Evolutionary conservation across 2,113 vertebrate species (phyloP), one percentile per base, ranked within the genome.

Genomic region (Chamaea fasciata): DNA sequence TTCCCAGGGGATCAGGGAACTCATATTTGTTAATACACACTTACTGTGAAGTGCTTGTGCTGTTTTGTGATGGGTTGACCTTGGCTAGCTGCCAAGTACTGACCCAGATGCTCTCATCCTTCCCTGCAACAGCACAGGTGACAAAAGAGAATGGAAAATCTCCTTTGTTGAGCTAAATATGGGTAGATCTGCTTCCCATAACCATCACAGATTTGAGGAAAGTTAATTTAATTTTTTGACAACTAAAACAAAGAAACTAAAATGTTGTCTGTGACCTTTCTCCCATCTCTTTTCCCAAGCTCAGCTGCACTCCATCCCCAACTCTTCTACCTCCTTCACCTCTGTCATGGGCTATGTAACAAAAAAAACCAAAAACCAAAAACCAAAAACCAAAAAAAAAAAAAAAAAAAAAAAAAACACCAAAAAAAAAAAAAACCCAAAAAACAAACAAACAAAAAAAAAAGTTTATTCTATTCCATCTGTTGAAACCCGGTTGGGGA

Each of bases 221-320:
- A 64, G 8, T 41, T 49, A 16, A 31, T 60, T 74, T 28, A 35
- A 53, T 55, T 37, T 76, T 31, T 7, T 44, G 23, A 27, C 15
- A 42, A 49, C 9, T 52, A 52, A 70, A 52, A 13, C 5, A 71
- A 53, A 55, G 5, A 55, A 18, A 69, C 17, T 22, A 4, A 57
- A 31, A 27, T 5, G 11, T 46, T 15, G 0, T 56, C 8, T 31
- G 18, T 11, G 15, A 9, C 7, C 26, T 6, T 74, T 44, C 8
- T 28, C 6, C 6, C 6, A 9, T 5, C 3, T 1, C 2, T 35
- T 16, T 42, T 10, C 15, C 33, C 31, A 42, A 22, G 2, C 14
- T 79, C 22, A 47, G 6, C 7, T 68, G 24, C 19, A 47, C 16
- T n/a, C 11, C 33, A 46, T 11, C 10, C 14, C 17, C 11, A 9